Base-by-base conservation (phyloP, 2,113 vertebrate genomes). In the Campylomormyrus numenius region DNA sequence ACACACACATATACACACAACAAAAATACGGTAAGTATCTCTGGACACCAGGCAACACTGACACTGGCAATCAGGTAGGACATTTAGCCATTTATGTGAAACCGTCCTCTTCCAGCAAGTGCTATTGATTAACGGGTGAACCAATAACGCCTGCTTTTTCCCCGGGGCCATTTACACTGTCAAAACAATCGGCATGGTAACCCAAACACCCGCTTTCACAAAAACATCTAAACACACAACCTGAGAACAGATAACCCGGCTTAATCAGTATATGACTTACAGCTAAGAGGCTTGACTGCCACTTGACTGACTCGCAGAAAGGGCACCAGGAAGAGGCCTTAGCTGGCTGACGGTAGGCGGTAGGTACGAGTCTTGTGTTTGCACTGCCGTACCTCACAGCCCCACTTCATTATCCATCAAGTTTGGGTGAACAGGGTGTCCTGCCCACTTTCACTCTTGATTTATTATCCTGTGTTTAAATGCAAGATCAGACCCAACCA, bases 51-150 rank as follows among this genome's bases (percentile, higher is more conserved):
- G 48, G 88, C 27, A n/a, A 56, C n/a, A 56, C 31, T 53, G 49
- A 39, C 49, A 31, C 13, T 87, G 85, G 50, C 9, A 24, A 74
- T 45, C 24, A 89, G 27, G 58, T 48, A 89, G 24, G 87, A 48
- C 24, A 13, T 77, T 70, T 46, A 31, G 62, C 70, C 42, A 49
- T 89, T 89, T 89, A 89, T 83, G 49, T 84, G 88, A 89, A 89
- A 42, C 70, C n/a, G 6, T 83, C 49, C 46, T 80, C 48, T 50
- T 50, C n/a, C 48, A 50, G 70, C 11, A 80, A 53, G 66, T 39
- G 70, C 88, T 89, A 84, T 80, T 83, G 88, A 89, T 89, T 21
- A 77, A 89, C 27, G 19, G 87, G 87, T 11, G 87, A 88, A 45
- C 35, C 52, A 66, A 62, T 88, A 88, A 66, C 5, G 39, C 27